Conservation (phyloP, 1,140 invertebrate species). For the Akabosia matsudoensis region DNA sequence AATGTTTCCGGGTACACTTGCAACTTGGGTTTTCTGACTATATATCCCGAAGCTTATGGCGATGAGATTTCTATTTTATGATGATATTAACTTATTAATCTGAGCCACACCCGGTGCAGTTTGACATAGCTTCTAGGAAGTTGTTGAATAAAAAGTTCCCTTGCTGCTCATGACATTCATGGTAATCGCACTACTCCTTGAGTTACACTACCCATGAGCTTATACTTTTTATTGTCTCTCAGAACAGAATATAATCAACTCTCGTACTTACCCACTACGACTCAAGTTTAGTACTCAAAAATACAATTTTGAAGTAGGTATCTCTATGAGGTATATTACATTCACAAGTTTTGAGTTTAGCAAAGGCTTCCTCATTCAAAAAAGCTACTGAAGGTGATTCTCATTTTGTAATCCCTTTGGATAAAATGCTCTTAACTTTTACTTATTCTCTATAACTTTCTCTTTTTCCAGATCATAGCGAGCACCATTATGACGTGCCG, state of each 20-base stretch:
- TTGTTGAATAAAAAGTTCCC: not conserved
- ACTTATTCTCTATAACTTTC: not conserved
- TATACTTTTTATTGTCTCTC: not conserved
- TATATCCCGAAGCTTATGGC: no score
- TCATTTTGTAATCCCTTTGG: no score
- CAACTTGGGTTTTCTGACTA: no score
- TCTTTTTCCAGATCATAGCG: slow-evolving; percentile 53
- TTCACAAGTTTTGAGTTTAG: no score
- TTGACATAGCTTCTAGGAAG: no score
- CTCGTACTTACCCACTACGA: not conserved
- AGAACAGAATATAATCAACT: not conserved
- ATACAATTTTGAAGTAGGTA: no score
- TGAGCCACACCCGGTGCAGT: no score
- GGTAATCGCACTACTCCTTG: not conserved
- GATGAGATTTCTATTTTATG: slow-evolving; percentile 5
- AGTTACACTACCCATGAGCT: not conserved
- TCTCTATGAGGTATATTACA: no score
- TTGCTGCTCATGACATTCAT: slow-evolving; percentile 7
- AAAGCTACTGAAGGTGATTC: no score
- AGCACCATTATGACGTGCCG: slow-evolving; percentile 82
- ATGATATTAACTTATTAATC: not conserved
- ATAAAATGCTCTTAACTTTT: no score
- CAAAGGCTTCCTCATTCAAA: no score
- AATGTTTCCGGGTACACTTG: not conserved
- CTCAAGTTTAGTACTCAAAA: not conserved